Evolutionary conservation across 2,888 invertebrate species (phyloP), one percentile per base, ranked within the genome.

Genomic region (Matsumyia berberina): DNA sequence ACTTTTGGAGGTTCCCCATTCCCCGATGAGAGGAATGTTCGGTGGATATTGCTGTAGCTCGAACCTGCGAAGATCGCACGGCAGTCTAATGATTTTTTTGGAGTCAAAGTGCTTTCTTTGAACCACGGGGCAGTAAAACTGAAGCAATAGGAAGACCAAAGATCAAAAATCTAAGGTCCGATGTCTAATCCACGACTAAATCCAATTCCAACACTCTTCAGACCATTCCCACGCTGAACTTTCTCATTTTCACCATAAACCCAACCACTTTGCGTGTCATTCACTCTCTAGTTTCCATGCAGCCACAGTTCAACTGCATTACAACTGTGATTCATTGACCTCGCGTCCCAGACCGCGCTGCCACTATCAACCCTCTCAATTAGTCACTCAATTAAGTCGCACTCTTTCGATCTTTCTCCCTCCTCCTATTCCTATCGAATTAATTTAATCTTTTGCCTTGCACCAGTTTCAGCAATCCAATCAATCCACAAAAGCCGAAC

Each of bases 351-450:
- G 42, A 35, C 29, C 46, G 11, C 29, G 17, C 53, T 24, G 4
- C 24, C 24, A n/a, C 44, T 5, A 15, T 8, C n/a, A 58, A 58
- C 35, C 15, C 33, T 58, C 73, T 73, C 79, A 83, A 83, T 79
- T 83, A 83, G 67, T 79, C 83, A 83, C 46, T 57, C 83, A 79
- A 64, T 83, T 83, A 51, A 73, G 60, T 62, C 55, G 17, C 42
- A 67, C 55, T 29, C 29, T 33, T 31, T 39, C 33, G 9, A 8
- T n/a, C 1, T 24, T 12, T 7, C 49, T n/a, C 33, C 19, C 35
- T 9, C 17, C 8, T 11, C 31, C 3, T 15, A 19, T 19, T 60
- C 58, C 12, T 19, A 42, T 58, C 57, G 57, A 31, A 49, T 72
- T 73, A 17, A 53, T 78, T 77, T 55, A 78, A 72, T 82, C 80